Evolutionary conservation across 2,113 vertebrate species (phyloP), one percentile per base, ranked within the genome.

Genomic region (Psilopsiagon aymara): DNA sequence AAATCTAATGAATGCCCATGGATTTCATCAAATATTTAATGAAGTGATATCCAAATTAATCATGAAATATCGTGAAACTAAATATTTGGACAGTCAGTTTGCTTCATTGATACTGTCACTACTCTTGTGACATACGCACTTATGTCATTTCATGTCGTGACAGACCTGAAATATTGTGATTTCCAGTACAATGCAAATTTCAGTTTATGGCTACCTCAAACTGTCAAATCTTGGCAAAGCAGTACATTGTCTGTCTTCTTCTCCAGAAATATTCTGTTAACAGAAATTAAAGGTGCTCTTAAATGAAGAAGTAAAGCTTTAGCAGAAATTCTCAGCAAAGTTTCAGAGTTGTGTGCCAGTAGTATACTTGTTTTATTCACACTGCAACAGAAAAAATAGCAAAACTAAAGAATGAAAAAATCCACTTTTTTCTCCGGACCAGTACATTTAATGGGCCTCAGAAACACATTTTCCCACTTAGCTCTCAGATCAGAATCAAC

Each of bases 51-150:
- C 35, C 78, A 89, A 89, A 89, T 75, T 69, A 79, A 87, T 74
- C 17, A 51, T 8, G 7, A 85, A 28, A 14, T 49, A 52, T 6
- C 1, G 3, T 21, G 9, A 78, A 84, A 67, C 16, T 31, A 88
- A 95, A 77, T 92, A 93, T 90, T 93, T 93, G 93, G 90, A 93
- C 68, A 94, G 39, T 66, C 44, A 90, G 63, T 60, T 90, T 88
- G 63, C 53, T 83, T 92, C 63, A 59, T 46, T 90, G 83, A 17
- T 41, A 17, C 66, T 49, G 33, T 29, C 59, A 77, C 10, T 37
- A 28, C 52, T 69, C 59, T 67, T 63, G 35, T 70, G 31, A 71
- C 35, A 60, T 23, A 79, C 0, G 3, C 29, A 79, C 85, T 82
- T 63, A 8, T 52, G 53, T 53, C 4, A 67, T 59, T 91, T 86